These are phyloP conservation scores for Scartelaos histophorus DNA, from an alignment of 2,113 vertebrate genomes.

Conservation along the genomic window DNA sequence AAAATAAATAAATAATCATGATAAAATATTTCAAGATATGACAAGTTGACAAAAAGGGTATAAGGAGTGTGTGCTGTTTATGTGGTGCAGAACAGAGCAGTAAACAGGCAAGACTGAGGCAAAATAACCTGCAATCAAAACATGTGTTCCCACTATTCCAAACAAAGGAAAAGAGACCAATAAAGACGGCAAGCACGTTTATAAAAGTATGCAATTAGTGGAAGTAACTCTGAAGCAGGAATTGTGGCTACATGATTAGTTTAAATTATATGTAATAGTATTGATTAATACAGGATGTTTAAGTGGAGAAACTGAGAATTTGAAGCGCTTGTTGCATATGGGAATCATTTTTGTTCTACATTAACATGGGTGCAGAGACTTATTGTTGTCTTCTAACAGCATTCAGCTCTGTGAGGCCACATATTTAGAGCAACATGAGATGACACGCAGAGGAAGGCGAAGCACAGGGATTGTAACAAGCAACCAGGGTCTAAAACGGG, in stretches of 20 bases:
- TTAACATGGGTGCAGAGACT: background rate
- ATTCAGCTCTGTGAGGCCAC: background rate
- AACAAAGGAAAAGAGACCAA: slow-evolving; percentile 56
- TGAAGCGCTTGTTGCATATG: background rate
- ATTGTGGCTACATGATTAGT: slow-evolving; percentile 54
- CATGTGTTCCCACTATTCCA: slow-evolving; percentile 38
- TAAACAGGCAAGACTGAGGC: slow-evolving; percentile 71
- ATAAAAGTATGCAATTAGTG: slow-evolving; percentile 62
- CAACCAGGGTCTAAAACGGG: background rate
- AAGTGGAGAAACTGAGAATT: background rate
- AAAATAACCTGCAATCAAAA: slow-evolving; percentile 27
- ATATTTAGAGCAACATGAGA: slow-evolving; percentile 2
- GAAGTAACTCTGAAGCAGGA: slow-evolving; percentile 46
- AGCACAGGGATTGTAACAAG: background rate
- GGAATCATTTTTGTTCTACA: background rate
- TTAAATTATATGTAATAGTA: slow-evolving; percentile 53
- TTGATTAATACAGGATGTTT: slow-evolving; percentile 50
- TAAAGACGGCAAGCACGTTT: slow-evolving; percentile 69
- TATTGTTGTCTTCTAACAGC: background rate
- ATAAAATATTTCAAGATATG: slow-evolving; percentile 40
- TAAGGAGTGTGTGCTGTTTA: background rate
- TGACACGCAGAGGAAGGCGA: slow-evolving; percentile 22
- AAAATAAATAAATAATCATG: slow-evolving; percentile 58
- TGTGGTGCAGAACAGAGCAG: slow-evolving; percentile 64
- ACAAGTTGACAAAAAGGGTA: slow-evolving; percentile 18